Evolutionary conservation across 1,140 invertebrate species (phyloP).

Genomic region (Scaptomyza hsui): DNA sequence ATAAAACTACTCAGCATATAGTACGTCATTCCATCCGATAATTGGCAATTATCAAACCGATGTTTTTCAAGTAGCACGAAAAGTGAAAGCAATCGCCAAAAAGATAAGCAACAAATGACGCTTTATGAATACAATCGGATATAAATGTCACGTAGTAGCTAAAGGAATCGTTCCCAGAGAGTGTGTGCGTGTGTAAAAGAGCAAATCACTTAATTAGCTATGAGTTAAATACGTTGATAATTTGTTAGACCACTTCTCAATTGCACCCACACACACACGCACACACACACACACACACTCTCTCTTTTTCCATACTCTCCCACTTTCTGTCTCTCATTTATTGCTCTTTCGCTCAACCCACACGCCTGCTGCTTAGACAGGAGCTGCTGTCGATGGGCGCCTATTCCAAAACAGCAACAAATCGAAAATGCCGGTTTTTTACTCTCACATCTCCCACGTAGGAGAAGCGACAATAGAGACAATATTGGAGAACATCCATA

Average conservation of each 20-base stretch:
- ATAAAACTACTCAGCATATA: not conserved
- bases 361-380: conserved; percentile 35
- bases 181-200: not conserved
- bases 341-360: conserved; percentile 40
- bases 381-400: conserved; percentile 22
- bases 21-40: conserved; percentile 39
- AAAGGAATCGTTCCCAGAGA: not conserved
- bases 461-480: conserved; percentile 3
- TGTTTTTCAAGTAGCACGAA: conserved; percentile 17
- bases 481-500: conserved; percentile 6
- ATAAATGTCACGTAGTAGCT: conserved; percentile 39
- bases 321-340: conserved; percentile 1
- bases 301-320: not conserved
- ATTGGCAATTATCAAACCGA: conserved; percentile 29
- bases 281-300: not conserved
- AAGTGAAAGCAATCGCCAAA: conserved; percentile 43
- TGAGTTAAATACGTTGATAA: conserved; percentile 21
- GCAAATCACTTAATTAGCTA: conserved; percentile 32
- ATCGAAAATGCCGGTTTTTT: conserved; percentile 66
- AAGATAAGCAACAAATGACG: conserved; percentile 47
- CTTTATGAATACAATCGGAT: not conserved
- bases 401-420: conserved; percentile 32
- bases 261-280: conserved; percentile 2
- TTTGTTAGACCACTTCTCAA: conserved; percentile 23
- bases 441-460: conserved; percentile 30